These are phyloP conservation scores for Meloidogyne floridensis DNA, from an alignment of 1,140 invertebrate species.

Conservation along the genomic window DNA sequence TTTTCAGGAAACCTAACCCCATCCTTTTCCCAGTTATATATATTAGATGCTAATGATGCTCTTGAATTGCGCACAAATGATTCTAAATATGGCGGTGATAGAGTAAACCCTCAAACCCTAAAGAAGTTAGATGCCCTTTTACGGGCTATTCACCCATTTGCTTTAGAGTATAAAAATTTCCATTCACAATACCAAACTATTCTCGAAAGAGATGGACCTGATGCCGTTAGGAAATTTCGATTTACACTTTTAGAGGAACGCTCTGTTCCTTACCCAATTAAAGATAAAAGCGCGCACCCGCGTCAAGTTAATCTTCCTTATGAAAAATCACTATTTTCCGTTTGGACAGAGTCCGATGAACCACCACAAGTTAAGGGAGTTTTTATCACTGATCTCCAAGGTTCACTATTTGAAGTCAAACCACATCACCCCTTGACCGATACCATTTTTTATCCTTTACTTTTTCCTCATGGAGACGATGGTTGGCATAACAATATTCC, in stretches of 20 bases:
- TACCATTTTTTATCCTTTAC: not conserved
- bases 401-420: not conserved
- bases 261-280: not conserved
- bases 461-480: conserved; percentile 7
- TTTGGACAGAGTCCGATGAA: conserved; percentile 11
- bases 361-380: not conserved
- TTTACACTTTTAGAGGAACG: conserved; percentile 9
- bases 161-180: not conserved
- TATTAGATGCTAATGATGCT: not conserved
- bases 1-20: not conserved
- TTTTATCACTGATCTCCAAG: not conserved
- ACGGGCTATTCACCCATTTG: not conserved
- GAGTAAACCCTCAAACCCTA: not conserved
- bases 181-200: not conserved
- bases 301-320: conserved; percentile 10
- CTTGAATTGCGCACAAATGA: not conserved
- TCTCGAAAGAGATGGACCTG: not conserved
- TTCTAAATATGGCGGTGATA: not conserved
- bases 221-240: not conserved
- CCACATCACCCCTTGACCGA: not conserved
- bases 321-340: not conserved
- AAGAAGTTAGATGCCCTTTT: not conserved
- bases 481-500: conserved; percentile 2
- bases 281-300: not conserved
- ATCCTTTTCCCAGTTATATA: not conserved